Evolutionary conservation across 2,797 vertebrate species (phyloP), one percentile per base, ranked within the genome.

Genomic region (Gouania willdenowi): DNA sequence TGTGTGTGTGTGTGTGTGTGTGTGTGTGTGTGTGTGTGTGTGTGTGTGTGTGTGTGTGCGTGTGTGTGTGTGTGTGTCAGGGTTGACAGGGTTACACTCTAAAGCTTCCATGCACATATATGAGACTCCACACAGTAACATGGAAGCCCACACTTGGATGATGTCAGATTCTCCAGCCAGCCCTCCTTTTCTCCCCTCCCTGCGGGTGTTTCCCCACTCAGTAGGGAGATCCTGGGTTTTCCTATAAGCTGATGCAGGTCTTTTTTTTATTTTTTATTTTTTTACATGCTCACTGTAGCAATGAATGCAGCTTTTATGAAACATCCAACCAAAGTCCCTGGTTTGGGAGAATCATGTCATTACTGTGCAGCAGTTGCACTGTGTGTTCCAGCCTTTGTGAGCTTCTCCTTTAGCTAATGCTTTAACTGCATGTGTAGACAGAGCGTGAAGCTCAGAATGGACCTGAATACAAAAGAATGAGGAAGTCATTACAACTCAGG

Each of bases 181-280:
- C 66, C 45, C 47, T 51, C 57, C 24, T 24, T 43, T 60, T 31
- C 56, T 66, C 77, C 69, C 77, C 71, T 70, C 77, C 82, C 74
- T 79, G 77, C 33, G 75, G 85, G 87, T 89, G 83, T 87, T 88
- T 88, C 83, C 85, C 84, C 72, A 53, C 77, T 67, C 68, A 70
- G 50, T 27, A 46, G 80, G 77, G 79, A 79, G 80, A 83, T 82
- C 81, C 79, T 76, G 77, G 75, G 71, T 80, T 86, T 84, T 83
- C 77, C 80, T 86, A 52, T 40, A 44, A 60, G 59, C 58, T 40
- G 47, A 71, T 61, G 73, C 63, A 65, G 52, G 30, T 35, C 34
- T 21, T 49, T 55, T 14, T 14, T 14, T 3, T 3, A 3, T 2
- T 45, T 21, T 49, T 55, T 14, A 14, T 14, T 3, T 3, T 3